Percentiles rank a stretch among this genome's conserved stretches.
phyloP scores from a whole-genome alignment of 2,888 invertebrate genomes.

The Tachina lurida region DNA sequence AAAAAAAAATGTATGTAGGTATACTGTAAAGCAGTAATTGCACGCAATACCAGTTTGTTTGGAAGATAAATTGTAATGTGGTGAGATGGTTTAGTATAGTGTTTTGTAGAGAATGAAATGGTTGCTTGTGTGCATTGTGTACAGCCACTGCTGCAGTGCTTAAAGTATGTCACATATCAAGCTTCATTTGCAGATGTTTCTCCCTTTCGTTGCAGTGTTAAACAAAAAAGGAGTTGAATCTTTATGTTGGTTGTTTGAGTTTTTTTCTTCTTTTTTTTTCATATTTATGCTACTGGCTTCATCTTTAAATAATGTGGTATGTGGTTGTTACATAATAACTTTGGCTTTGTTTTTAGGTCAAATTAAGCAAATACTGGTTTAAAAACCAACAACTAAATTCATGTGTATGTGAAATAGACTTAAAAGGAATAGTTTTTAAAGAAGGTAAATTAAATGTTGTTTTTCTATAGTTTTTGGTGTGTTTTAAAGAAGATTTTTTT shows the following conservation, averaged over 20 bases:
- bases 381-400: conserved; percentile 5
- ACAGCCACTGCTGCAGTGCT: conserved; percentile 32
- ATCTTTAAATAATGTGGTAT: conserved; percentile 71
- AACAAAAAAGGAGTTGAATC: conserved; percentile 63
- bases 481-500: conserved; percentile 32
- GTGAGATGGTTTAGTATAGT: conserved; percentile 18
- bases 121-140: conserved; percentile 8
- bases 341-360: conserved; percentile 61
- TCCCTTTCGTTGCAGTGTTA: conserved; percentile 38
- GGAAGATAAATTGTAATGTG: conserved; percentile 15
- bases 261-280: conserved; percentile 8
- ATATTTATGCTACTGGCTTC: conserved; percentile 61
- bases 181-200: conserved; percentile 56
- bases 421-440: conserved; percentile 39
- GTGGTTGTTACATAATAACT: conserved; percentile 70
- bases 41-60: conserved; percentile 58
- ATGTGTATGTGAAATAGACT: conserved; percentile 2
- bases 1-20: neutral
- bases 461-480: neutral
- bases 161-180: conserved; percentile 60
- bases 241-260: conserved; percentile 45
- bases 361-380: conserved; percentile 66
- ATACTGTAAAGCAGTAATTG: conserved; percentile 55
- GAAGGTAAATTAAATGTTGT: conserved; percentile 3
- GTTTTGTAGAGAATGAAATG: conserved; percentile 5